Evolutionary conservation across 2,113 vertebrate species (phyloP).

Genomic region (Sturnira hondurensis): DNA sequence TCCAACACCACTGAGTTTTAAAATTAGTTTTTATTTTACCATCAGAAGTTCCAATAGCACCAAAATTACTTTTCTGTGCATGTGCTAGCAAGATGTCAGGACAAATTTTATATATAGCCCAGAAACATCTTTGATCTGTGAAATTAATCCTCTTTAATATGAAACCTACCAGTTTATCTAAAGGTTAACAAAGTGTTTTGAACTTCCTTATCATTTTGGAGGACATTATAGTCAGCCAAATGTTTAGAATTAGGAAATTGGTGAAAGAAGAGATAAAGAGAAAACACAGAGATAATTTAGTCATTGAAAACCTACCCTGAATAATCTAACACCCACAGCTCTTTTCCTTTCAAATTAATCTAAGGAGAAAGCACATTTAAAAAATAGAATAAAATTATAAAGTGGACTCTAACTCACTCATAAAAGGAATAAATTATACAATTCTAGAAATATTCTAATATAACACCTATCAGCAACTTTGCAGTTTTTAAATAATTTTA

Average conservation of each 20-base stretch:
- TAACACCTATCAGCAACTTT: not conserved
- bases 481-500: not conserved
- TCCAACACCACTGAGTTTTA: conserved; percentile 9
- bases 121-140: not conserved
- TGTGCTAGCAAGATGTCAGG: not conserved
- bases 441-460: not conserved
- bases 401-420: not conserved
- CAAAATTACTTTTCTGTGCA: not conserved
- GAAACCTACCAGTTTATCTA: not conserved
- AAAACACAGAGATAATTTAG: not conserved
- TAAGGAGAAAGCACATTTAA: conserved; percentile 14
- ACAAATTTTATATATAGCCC: not conserved
- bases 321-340: not conserved
- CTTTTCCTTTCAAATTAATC: not conserved
- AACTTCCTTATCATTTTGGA: conserved; percentile 11
- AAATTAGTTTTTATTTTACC: not conserved
- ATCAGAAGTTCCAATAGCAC: not conserved
- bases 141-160: not conserved
- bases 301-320: not conserved
- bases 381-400: conserved; percentile 21
- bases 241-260: not conserved
- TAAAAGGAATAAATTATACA: not conserved
- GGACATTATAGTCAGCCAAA: not conserved
- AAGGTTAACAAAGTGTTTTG: not conserved
- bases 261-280: not conserved